Percentiles rank a stretch among this genome's conserved stretches.
Evolutionary conservation across 2,113 vertebrate species (phyloP).

Genomic region (Phocoena phocoena): DNA sequence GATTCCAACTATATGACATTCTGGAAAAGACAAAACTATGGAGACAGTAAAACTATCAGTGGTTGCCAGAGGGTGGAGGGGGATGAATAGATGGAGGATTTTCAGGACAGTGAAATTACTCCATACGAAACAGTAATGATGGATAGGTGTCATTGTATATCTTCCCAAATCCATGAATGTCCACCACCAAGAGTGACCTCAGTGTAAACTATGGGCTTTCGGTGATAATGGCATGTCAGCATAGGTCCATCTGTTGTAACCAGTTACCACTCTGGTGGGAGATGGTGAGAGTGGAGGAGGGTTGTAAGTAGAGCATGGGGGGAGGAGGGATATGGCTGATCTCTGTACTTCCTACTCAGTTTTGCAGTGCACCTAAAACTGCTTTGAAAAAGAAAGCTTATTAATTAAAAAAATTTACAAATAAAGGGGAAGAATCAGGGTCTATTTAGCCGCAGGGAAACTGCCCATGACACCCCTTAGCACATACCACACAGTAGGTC

Average conservation of each 20-base stretch:
- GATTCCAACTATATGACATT: rapidly evolving
- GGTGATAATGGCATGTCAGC: rapidly evolving
- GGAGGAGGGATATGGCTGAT: rapidly evolving
- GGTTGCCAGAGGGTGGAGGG: neutral
- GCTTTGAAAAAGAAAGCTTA: neutral
- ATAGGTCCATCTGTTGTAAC: rapidly evolving
- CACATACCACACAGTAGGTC: rapidly evolving
- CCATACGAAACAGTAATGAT: rapidly evolving
- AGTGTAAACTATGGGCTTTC: rapidly evolving
- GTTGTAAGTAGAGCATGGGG: rapidly evolving
- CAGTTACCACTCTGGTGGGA: rapidly evolving
- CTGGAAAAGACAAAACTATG: neutral
- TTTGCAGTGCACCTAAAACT: neutral
- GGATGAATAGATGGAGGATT: rapidly evolving
- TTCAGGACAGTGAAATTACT: rapidly evolving
- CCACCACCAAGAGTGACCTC: neutral
- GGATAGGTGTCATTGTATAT: rapidly evolving
- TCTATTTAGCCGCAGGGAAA: neutral
- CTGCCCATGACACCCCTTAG: too few relatives aligned
- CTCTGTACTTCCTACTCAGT: too few relatives aligned
- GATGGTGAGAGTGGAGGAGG: rapidly evolving
- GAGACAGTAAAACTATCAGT: neutral
- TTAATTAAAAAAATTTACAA: neutral
- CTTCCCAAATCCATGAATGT: rapidly evolving
- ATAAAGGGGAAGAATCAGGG: neutral